Percentiles rank a stretch among this genome's conserved stretches.
Conservation (phyloP, 1,140 invertebrate species). For the Sinonovacula constricta region DNA sequence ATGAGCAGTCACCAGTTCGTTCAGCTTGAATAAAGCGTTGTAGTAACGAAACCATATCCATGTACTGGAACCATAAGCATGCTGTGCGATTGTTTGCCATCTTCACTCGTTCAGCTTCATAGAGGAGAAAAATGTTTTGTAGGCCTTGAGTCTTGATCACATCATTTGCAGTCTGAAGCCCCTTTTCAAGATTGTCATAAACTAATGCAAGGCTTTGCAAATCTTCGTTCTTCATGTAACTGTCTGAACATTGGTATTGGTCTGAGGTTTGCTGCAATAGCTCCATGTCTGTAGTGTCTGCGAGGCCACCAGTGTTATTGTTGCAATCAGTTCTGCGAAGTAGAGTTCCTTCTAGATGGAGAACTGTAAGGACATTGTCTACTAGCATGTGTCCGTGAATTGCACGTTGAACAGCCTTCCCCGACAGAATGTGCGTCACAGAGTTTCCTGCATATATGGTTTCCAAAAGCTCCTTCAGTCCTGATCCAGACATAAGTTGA, state of each 20-base stretch:
- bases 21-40: conserved; percentile 46
- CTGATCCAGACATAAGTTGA: conserved; percentile 57
- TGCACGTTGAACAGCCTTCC: conserved; percentile 75
- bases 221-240: neutral
- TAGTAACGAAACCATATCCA: conserved; percentile 51
- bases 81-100: neutral
- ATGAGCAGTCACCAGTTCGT: conserved; percentile 52
- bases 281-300: neutral
- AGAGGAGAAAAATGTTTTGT: too few relatives aligned
- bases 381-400: conserved; percentile 73
- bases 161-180: too few relatives aligned
- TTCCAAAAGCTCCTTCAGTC: conserved; percentile 56
- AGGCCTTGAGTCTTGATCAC: too few relatives aligned
- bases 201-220: neutral
- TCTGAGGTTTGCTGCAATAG: neutral
- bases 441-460: conserved; percentile 56
- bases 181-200: neutral
- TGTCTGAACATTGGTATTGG: neutral
- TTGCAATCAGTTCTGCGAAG: too few relatives aligned
- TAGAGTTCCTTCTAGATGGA: too few relatives aligned
- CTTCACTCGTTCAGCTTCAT: neutral
- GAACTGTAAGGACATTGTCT: conserved; percentile 35
- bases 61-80: conserved; percentile 49
- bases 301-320: conserved; percentile 28
- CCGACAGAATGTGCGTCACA: conserved; percentile 72